Evolutionary conservation across 2,888 invertebrate genomes (phyloP).

Genomic region (Drosophila histrio): DNA sequence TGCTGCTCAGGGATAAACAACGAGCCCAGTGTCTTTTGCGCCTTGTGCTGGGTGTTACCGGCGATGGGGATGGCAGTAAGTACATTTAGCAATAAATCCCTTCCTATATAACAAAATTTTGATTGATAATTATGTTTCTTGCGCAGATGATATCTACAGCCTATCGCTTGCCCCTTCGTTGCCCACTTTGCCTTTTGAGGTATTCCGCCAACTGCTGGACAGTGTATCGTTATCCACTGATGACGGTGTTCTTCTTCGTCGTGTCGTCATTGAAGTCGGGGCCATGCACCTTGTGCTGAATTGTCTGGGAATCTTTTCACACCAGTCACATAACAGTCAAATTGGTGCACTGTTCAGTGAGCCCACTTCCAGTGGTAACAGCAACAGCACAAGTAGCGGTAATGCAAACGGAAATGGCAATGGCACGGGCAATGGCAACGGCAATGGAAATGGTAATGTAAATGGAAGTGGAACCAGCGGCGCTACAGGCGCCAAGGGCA

Average conservation of each 20-base stretch:
- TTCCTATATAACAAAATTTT: neutral
- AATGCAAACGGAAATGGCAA: constrained; percentile 26
- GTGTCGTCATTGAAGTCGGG: constrained; percentile 92
- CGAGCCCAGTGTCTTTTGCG: constrained; percentile 94
- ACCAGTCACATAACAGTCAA: constrained; percentile 87
- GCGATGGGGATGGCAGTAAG: constrained; percentile 95
- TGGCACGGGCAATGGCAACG: constrained; percentile 12
- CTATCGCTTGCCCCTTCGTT: constrained; percentile 88
- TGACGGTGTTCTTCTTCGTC: constrained; percentile 90
- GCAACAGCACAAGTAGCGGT: constrained; percentile 10
- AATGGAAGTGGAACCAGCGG: constrained; percentile 13
- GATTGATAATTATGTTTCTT: neutral
- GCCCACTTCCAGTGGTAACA: constrained; percentile 33
- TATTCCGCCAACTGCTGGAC: constrained; percentile 90
- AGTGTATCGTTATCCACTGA: constrained; percentile 90
- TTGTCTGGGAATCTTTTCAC: constrained; percentile 95
- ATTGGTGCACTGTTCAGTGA: constrained; percentile 72
- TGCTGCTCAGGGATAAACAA: constrained; percentile 92
- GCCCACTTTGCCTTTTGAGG: constrained; percentile 86
- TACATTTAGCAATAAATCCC: too few relatives aligned
- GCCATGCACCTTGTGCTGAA: constrained; percentile 93
- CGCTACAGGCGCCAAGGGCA: constrained; percentile 28
- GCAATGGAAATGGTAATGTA: constrained; percentile 21
- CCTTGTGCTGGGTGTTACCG: constrained; percentile 94
- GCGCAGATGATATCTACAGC: constrained; percentile 88